Evolutionary conservation across 2,888 invertebrate genomes (phyloP), one percentile per base, ranked within the genome.

Genomic region (Venusia cambrica): DNA sequence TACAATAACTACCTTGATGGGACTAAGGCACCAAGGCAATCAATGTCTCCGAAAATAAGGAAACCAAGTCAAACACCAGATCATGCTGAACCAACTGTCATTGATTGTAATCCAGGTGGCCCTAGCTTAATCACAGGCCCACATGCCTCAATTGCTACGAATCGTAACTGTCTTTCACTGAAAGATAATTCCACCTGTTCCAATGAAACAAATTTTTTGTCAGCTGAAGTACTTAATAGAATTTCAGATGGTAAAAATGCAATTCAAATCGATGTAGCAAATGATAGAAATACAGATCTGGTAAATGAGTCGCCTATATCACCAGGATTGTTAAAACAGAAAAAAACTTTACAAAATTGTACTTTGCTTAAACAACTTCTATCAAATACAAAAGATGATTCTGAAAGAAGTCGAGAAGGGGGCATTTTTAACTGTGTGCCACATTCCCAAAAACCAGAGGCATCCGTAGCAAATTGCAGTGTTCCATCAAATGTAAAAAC

Each of bases 321-420:
- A 48, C 54, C 29, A 51, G 45, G 46, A 36, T 41, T 25, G 48
- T 45, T 37, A 45, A 57, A 52, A 24, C 60, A 43, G 36, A 54
- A 35, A 43, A 43, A 38, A 66, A 51, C 71, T 35, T 59, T 72
- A 39, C 75, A 80, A 57, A 84, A 81, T 46, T 85, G 81, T 61
- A 83, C 80, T 32, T 61, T 87, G 35, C 54, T 87, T 28, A 87
- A 87, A 54, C 78, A 80, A 51, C 66, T 87, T 27, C 58, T 87
- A 46, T 81, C 84, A 67, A 73, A 67, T 44, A 73, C 70, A 39
- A 74, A 70, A 57, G 73, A 75, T 45, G 65, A 59, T 39, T 42
- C 65, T 32, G 62, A 62, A 44, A 72, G 65, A 27, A 62, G 48
- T 48, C 49, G 59, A 29, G 65, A 69, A 34, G 40, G 48, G 33